These are phyloP conservation scores for Rhopalosiphum maidis DNA, from an alignment of 1,140 invertebrate genomes.

Conservation along the genomic window DNA sequence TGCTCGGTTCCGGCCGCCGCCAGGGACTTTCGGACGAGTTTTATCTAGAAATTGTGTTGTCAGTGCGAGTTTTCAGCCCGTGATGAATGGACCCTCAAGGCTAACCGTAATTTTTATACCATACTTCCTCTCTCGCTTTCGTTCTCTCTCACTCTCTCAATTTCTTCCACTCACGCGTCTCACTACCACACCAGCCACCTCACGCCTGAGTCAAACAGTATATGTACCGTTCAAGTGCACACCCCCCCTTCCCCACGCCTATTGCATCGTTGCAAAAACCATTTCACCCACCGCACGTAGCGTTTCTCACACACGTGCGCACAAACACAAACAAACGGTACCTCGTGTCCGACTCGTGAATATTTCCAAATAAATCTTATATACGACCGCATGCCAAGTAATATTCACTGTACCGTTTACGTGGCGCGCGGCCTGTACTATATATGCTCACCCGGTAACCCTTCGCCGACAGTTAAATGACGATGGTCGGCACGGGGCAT, in stretches of 20 bases:
- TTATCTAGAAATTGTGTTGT: conserved; percentile 50
- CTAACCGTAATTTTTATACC: conserved; percentile 29
- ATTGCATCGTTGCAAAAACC: background rate
- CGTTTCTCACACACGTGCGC: background rate
- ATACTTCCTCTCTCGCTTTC: background rate
- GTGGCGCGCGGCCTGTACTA: background rate
- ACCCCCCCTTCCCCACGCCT: too few relatives aligned
- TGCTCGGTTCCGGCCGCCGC: background rate
- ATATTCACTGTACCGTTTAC: background rate
- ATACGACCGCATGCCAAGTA: background rate
- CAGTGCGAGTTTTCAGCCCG: conserved; percentile 47
- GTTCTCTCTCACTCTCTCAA: background rate
- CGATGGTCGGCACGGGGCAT: background rate
- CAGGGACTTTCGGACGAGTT: conserved; percentile 6
- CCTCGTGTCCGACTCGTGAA: background rate
- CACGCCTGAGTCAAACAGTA: background rate
- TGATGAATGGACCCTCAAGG: conserved; percentile 49
- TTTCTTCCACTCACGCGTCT: background rate
- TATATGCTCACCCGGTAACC: background rate
- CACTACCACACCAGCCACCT: background rate
- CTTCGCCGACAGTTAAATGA: background rate
- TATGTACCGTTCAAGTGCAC: background rate
- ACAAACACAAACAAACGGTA: background rate
- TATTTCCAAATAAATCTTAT: conserved; percentile 44
- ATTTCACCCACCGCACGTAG: background rate